These are phyloP conservation scores for Nebria ingens DNA, from an alignment of 1,140 invertebrate species.

Conservation along the genomic window DNA sequence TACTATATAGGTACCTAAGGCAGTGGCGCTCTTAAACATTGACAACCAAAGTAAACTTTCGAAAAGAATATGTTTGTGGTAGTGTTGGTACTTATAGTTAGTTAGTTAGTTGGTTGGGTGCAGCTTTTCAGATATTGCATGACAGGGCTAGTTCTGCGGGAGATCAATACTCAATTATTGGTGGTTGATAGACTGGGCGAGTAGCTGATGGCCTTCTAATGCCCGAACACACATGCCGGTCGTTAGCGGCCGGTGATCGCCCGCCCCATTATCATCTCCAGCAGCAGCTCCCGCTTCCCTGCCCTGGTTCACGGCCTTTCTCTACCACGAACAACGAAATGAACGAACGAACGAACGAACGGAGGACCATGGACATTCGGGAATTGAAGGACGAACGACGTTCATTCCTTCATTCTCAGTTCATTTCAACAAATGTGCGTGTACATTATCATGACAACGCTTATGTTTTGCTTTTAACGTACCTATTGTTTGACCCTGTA, in stretches of 20 bases:
- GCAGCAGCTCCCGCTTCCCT: background rate
- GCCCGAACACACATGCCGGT: constrained; percentile 5
- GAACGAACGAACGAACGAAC: too few species aligned
- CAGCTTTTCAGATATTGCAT: constrained; percentile 5
- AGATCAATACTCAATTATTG: constrained; percentile 9
- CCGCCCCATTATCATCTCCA: background rate
- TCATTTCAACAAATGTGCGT: too few species aligned
- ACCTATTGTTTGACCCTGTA: too few species aligned
- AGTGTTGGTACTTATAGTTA: background rate
- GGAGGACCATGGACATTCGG: too few species aligned
- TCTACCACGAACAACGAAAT: background rate
- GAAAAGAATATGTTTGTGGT: background rate
- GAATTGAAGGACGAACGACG: too few species aligned
- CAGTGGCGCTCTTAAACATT: background rate
- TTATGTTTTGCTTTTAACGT: too few species aligned
- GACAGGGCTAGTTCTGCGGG: constrained; percentile 3
- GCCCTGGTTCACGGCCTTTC: background rate
- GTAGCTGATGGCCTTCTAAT: constrained; percentile 6
- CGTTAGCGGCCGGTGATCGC: background rate
- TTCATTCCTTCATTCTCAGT: too few species aligned
- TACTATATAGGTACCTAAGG: background rate
- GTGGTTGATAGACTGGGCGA: constrained; percentile 6
- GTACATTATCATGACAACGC: too few species aligned
- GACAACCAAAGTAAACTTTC: background rate
- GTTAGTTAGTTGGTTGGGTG: background rate